Percentiles rank a stretch among this genome's conserved stretches.
Conservation (phyloP, 92 coral and sea anemone species). For the Porites cylindrica region DNA sequence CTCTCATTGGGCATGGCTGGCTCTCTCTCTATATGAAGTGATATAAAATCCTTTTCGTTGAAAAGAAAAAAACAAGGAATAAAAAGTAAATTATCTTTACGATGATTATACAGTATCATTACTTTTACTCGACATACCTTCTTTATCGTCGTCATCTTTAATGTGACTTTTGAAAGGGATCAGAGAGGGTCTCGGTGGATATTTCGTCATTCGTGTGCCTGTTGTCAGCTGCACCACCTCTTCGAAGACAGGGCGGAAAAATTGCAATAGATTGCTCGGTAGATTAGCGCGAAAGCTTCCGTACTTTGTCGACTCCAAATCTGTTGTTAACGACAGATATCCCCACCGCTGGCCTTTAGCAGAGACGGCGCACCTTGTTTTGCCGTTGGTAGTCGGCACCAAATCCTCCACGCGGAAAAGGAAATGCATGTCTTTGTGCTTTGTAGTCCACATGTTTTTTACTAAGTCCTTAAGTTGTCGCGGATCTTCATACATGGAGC, state of each 20-base stretch:
- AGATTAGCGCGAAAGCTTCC: constrained; percentile 16
- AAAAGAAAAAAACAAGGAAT: too few relatives aligned
- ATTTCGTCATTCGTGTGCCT: constrained; percentile 9
- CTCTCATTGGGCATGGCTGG: too few relatives aligned
- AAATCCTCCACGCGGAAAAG: constrained; percentile 20
- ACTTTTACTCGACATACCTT: constrained; percentile 17
- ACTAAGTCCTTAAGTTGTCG: constrained; percentile 2
- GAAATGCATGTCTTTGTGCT: constrained; percentile 1
- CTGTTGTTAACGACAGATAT: constrained; percentile 12
- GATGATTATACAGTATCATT: neutral
- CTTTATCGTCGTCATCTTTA: neutral
- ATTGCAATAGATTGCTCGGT: constrained; percentile 5
- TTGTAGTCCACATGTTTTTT: constrained; percentile 8
- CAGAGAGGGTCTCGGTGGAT: constrained; percentile 14
- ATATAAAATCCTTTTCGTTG: too few relatives aligned
- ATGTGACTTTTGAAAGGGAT: neutral
- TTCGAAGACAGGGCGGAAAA: constrained; percentile 24
- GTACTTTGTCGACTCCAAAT: constrained; percentile 1
- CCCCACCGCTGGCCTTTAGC: constrained; percentile 26
- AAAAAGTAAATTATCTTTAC: too few relatives aligned
- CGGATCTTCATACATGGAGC: constrained; percentile 38
- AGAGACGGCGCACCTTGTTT: neutral
- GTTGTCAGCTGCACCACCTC: constrained; percentile 6
- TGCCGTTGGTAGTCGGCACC: neutral
- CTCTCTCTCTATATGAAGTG: too few relatives aligned